A percentile compares a stretch with the other conserved stretches of the same genome.
phyloP scores from a whole-genome alignment of 37 sponge, comb jelly and placozoan species.

The Aplysina aerophoba region DNA sequence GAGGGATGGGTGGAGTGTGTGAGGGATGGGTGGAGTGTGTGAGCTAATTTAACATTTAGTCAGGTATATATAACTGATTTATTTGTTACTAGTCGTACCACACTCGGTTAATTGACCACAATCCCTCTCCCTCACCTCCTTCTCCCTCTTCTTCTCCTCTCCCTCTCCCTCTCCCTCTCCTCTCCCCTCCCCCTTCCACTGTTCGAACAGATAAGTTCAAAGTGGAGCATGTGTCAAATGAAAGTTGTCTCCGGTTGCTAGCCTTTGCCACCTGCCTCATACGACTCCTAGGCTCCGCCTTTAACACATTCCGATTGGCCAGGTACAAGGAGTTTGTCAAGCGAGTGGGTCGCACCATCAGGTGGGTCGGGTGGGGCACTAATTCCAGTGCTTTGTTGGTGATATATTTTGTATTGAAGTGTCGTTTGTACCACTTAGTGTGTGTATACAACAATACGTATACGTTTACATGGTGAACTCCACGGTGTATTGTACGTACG shows the following conservation, averaged over 20 bases:
- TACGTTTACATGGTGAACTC: background rate
- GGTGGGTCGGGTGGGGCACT: slow-evolving; percentile 30
- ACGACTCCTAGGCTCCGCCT: slow-evolving; percentile 74
- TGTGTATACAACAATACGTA: slow-evolving; percentile 4
- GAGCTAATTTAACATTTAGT: too few relatives aligned
- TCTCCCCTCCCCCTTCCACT: too few relatives aligned
- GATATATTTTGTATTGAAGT: too few relatives aligned
- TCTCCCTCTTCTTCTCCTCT: background rate
- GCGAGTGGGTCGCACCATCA: slow-evolving; percentile 77
- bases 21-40: too few relatives aligned
- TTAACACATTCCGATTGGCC: slow-evolving; percentile 72
- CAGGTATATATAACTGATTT: too few relatives aligned
- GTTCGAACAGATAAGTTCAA: slow-evolving; percentile 39
- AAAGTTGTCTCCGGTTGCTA: slow-evolving; percentile 71
- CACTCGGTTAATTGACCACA: too few relatives aligned
- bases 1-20: too few relatives aligned
- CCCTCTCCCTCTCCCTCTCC: background rate
- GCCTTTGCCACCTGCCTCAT: slow-evolving; percentile 86
- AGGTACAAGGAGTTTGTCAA: slow-evolving; percentile 87
- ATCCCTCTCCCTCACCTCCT: background rate
- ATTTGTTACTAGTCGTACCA: too few relatives aligned
- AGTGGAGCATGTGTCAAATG: slow-evolving; percentile 51
- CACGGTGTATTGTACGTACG: too few relatives aligned
- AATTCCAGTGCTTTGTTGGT: background rate
- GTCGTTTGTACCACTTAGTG: background rate